Evolutionary conservation across 2,797 vertebrate species (phyloP).

Genomic region (Peromyscus melanophrys): DNA sequence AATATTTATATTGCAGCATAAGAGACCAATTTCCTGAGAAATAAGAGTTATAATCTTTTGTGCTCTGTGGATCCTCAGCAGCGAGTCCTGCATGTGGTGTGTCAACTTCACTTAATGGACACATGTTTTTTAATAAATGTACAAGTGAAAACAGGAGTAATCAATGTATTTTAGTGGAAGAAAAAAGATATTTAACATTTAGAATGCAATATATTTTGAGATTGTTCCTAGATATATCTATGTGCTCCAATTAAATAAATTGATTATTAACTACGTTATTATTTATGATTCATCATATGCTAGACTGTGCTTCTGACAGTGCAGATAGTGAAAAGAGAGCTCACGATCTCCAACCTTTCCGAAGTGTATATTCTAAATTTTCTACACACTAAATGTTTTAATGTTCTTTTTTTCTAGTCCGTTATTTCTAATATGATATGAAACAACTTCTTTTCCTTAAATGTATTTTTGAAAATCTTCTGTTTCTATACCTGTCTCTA

Average conservation of each 20-base stretch:
- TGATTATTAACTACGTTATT: conserved; percentile 19
- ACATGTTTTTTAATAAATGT: not conserved
- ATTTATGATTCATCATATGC: not conserved
- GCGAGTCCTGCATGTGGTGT: not conserved
- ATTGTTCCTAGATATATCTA: not conserved
- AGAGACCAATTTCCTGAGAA: not conserved
- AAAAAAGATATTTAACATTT: not conserved
- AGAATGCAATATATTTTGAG: not conserved
- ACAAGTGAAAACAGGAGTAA: not conserved
- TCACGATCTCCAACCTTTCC: not conserved
- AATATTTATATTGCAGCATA: not conserved
- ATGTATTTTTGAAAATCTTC: not conserved
- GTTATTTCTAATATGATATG: not conserved
- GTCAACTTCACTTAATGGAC: not conserved
- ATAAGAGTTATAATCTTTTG: not conserved
- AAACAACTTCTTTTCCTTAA: not conserved
- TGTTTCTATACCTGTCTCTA: not conserved
- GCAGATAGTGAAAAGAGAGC: not conserved
- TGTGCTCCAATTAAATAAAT: not conserved
- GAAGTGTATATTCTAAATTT: not conserved
- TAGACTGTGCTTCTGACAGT: not conserved
- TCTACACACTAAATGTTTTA: not conserved
- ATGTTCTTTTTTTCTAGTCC: not conserved
- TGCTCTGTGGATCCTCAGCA: not conserved
- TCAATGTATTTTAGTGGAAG: not conserved